Evolutionary conservation across 2,113 vertebrate genomes (phyloP).

Genomic region (Podarcis cretensis): DNA sequence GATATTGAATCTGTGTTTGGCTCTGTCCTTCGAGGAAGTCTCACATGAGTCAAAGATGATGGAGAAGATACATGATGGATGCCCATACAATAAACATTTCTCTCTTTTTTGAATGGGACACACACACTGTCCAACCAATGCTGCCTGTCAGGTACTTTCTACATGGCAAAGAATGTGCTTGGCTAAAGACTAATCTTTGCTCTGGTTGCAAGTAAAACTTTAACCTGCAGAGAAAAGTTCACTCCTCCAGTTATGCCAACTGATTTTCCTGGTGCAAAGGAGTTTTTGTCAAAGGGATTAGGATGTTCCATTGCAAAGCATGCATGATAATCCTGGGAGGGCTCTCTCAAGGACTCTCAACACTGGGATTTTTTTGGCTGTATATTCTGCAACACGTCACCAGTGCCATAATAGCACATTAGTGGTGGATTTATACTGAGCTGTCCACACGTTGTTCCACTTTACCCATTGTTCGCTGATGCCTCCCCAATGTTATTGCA

Average conservation of each 20-base stretch:
- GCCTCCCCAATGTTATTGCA: no score
- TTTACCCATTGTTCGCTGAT: no score
- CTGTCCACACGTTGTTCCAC: no score
- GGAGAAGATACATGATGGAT: no score
- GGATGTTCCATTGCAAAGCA: background rate
- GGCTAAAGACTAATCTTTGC: conserved; percentile 62
- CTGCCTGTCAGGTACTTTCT: conserved; percentile 31
- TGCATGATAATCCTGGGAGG: background rate
- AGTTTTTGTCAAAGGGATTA: background rate
- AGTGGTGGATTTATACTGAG: no score
- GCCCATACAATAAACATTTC: no score
- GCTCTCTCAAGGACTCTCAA: background rate
- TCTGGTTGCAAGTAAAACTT: conserved; percentile 62
- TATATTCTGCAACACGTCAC: no score
- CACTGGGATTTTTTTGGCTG: no score
- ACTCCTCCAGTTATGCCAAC: conserved; percentile 11
- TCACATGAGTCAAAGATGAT: background rate
- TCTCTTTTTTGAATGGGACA: background rate
- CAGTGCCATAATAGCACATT: no score
- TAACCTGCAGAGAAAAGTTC: conserved; percentile 62
- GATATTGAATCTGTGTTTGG: conserved; percentile 8
- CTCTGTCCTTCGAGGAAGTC: conserved; percentile 15
- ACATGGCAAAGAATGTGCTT: conserved; percentile 37
- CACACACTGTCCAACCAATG: background rate
- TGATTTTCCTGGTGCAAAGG: conserved; percentile 1